These are phyloP conservation scores for Camponotus vicinus DNA, from an alignment of 1,140 invertebrate species.

Conservation along the genomic window DNA sequence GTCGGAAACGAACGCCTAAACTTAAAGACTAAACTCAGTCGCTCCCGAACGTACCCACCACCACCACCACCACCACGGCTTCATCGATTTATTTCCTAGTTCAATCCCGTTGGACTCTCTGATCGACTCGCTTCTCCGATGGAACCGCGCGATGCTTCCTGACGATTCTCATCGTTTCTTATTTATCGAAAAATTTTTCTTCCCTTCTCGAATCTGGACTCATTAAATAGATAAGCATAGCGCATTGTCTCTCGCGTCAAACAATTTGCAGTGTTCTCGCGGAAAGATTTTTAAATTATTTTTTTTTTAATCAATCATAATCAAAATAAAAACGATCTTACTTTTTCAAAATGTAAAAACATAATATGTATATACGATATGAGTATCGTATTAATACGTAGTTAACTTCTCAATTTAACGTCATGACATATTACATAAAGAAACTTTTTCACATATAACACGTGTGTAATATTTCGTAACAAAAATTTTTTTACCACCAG, in stretches of 20 bases:
- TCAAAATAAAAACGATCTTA: background rate
- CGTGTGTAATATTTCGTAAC: background rate
- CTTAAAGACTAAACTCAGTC: constrained; percentile 73
- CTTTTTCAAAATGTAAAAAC: background rate
- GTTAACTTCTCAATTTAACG: background rate
- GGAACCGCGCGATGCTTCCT: constrained; percentile 46
- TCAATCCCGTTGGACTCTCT: constrained; percentile 51
- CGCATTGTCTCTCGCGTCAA: background rate
- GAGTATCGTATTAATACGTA: background rate
- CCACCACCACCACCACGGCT: constrained; percentile 69
- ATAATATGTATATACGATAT: background rate
- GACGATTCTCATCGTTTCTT: background rate
- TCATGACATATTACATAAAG: background rate
- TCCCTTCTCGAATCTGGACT: background rate
- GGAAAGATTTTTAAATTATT: background rate
- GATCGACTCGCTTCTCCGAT: constrained; percentile 21
- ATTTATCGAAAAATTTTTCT: background rate
- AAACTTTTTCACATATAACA: background rate
- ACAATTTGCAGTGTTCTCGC: background rate
- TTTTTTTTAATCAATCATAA: background rate
- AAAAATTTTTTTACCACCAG: background rate
- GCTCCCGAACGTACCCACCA: constrained; percentile 74
- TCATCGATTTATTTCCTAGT: constrained; percentile 64
- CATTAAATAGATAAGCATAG: background rate
- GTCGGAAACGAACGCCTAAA: constrained; percentile 43